These are phyloP conservation scores for Melanotaenia boesemani DNA, from an alignment of 2,797 vertebrate species.

Conservation along the genomic window DNA sequence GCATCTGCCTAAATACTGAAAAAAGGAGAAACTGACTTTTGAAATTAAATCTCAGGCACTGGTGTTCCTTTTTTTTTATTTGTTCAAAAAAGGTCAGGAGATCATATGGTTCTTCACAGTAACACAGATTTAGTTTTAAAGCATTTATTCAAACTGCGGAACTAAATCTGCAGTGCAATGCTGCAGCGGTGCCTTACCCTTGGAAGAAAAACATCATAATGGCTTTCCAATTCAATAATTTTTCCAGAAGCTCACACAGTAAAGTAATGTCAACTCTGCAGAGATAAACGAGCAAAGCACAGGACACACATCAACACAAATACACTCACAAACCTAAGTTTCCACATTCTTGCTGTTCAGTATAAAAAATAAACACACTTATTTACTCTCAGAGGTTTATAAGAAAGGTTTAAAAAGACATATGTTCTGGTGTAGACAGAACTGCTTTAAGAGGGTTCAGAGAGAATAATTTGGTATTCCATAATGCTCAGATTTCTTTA, in stretches of 20 bases:
- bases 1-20: background rate
- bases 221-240: constrained; percentile 16
- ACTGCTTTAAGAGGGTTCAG: background rate
- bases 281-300: background rate
- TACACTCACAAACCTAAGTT: background rate
- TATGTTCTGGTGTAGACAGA: background rate
- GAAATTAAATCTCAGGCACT: background rate
- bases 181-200: background rate
- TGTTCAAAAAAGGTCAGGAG: background rate
- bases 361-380: background rate
- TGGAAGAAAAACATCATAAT: constrained; percentile 13
- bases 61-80: background rate
- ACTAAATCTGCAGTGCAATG: constrained; percentile 15
- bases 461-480: background rate
- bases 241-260: constrained; percentile 6
- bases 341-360: background rate
- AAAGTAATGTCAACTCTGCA: constrained; percentile 3
- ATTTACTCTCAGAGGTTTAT: too few species aligned
- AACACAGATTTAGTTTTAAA: background rate
- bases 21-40: background rate
- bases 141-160: background rate
- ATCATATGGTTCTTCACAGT: background rate
- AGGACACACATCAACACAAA: background rate
- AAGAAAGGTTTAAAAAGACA: too few species aligned
- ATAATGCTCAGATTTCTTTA: background rate